Conservation (phyloP, 1,140 invertebrate genomes). For the Tetragonula clypearis region DNA sequence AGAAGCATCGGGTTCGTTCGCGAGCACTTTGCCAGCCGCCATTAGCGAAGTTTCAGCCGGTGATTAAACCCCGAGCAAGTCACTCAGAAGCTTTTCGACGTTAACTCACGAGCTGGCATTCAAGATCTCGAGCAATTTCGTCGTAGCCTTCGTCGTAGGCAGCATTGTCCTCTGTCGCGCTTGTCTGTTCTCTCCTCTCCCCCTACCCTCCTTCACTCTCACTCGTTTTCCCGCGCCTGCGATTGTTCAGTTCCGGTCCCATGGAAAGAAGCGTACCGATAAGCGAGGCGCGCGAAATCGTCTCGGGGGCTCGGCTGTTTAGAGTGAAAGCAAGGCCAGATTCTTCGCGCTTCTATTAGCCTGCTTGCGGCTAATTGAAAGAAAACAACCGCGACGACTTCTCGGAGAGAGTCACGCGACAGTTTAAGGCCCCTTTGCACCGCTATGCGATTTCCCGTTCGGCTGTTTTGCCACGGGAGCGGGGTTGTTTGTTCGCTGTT, state of each 20-base stretch:
- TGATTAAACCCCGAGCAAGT: slow-evolving; percentile 75
- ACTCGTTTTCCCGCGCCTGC: slow-evolving; percentile 1
- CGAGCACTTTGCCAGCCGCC: slow-evolving; percentile 73
- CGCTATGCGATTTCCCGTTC: too few species aligned
- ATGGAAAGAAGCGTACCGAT: slow-evolving; percentile 46
- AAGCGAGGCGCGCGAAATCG: slow-evolving; percentile 42
- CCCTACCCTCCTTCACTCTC: neutral
- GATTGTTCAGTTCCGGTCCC: slow-evolving; percentile 53
- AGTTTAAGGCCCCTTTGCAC: neutral
- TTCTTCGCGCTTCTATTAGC: slow-evolving; percentile 50
- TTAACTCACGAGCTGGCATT: slow-evolving; percentile 65
- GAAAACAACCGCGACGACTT: slow-evolving; percentile 25
- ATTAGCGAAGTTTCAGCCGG: slow-evolving; percentile 72
- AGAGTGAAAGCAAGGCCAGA: slow-evolving; percentile 55
- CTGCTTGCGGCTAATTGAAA: slow-evolving; percentile 36
- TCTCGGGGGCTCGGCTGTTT: slow-evolving; percentile 35
- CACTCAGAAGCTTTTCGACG: slow-evolving; percentile 71
- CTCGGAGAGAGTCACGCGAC: neutral
- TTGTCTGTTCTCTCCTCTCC: neutral
- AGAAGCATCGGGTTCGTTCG: slow-evolving; percentile 72
- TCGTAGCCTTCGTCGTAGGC: neutral
- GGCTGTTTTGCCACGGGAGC: neutral
- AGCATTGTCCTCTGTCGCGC: slow-evolving; percentile 52
- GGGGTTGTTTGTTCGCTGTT: neutral
- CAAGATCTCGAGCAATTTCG: slow-evolving; percentile 68